Evolutionary conservation across 2,113 vertebrate species (phyloP).

Genomic region (Pachyramphus minor): DNA sequence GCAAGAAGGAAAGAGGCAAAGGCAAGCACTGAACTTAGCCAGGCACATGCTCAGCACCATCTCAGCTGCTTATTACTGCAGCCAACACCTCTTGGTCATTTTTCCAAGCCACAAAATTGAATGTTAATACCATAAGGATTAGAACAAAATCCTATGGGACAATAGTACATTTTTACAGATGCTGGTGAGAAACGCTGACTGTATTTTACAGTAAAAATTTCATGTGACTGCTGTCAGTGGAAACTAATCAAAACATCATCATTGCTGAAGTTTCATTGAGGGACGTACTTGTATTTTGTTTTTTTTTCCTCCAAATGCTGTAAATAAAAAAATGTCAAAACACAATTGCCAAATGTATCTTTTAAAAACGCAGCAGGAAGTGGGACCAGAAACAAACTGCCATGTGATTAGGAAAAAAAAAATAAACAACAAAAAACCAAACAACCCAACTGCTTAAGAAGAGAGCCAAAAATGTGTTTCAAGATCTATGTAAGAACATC

Average conservation of each 20-base stretch:
- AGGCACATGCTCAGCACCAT: accelerated
- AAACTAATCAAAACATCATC: neutral
- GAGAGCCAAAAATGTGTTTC: neutral
- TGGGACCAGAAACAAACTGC: neutral
- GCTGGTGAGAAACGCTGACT: neutral
- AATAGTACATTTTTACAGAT: neutral
- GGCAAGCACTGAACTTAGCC: neutral
- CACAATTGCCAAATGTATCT: neutral
- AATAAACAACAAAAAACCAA: neutral
- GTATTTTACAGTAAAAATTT: neutral
- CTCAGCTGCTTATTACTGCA: neutral
- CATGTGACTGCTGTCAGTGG: neutral
- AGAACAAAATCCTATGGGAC: neutral
- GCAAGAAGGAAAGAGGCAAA: neutral
- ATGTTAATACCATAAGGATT: neutral
- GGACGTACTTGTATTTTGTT: neutral
- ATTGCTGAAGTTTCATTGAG: neutral
- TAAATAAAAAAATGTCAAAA: neutral
- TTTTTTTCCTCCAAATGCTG: neutral
- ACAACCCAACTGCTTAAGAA: neutral
- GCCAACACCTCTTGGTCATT: neutral
- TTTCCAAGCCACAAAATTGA: neutral
- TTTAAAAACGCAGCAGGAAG: neutral
- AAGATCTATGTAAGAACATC: neutral
- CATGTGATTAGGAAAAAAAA: neutral